These are phyloP conservation scores for Triplophysa dalaica DNA, from an alignment of 2,113 vertebrate species.

Conservation along the genomic window DNA sequence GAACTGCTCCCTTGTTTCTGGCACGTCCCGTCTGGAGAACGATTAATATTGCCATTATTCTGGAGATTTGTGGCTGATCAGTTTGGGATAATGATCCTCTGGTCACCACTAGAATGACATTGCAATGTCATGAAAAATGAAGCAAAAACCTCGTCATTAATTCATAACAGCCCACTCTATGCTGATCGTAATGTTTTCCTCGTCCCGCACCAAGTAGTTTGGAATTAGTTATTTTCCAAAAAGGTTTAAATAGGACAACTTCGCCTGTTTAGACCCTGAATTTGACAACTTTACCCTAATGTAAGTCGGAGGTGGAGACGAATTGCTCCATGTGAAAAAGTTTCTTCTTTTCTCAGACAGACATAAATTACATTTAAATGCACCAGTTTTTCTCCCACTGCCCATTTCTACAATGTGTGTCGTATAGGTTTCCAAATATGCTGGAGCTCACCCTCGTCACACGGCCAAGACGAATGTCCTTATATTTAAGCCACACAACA, in stretches of 20 bases:
- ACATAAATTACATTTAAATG: not conserved
- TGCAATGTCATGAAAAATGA: slow-evolving; percentile 59
- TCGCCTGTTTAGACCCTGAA: slow-evolving; percentile 37
- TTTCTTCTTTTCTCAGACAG: not conserved
- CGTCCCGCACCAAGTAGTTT: slow-evolving; percentile 31
- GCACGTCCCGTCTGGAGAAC: slow-evolving; percentile 38
- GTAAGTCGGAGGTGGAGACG: slow-evolving; percentile 23
- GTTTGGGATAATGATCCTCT: slow-evolving; percentile 54
- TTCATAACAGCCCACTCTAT: slow-evolving; percentile 56
- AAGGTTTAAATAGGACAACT: slow-evolving; percentile 50
- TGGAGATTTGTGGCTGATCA: slow-evolving; percentile 58
- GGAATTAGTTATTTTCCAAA: slow-evolving; percentile 48
- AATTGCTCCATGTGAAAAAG: not conserved
- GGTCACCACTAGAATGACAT: slow-evolving; percentile 50
- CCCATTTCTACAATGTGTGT: not conserved
- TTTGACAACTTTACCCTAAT: slow-evolving; percentile 30
- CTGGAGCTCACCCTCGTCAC: too few relatives aligned
- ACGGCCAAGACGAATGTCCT: too few relatives aligned
- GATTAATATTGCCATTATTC: slow-evolving; percentile 56
- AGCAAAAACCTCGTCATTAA: slow-evolving; percentile 60
- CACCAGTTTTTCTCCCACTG: not conserved
- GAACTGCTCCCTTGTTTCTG: slow-evolving; percentile 38
- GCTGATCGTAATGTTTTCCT: slow-evolving; percentile 53
- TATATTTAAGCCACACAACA: too few relatives aligned
- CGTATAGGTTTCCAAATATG: not conserved